A percentile compares a stretch with the other conserved stretches of the same genome.
Conservation (phyloP, 2,113 vertebrate species). For the Drymodes brunneopygia region DNA sequence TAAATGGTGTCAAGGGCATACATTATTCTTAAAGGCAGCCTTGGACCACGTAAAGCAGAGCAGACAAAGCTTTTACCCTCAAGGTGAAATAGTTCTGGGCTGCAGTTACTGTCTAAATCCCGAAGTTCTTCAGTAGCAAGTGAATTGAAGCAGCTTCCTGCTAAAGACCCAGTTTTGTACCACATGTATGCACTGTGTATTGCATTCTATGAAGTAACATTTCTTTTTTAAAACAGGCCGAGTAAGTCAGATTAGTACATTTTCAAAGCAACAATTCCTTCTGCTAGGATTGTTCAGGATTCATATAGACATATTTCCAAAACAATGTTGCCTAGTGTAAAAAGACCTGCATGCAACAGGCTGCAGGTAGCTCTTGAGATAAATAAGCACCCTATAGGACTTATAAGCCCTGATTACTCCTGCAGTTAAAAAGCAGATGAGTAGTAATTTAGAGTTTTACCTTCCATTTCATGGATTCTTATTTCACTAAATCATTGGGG, state of each 20-base stretch:
- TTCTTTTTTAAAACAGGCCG: background rate
- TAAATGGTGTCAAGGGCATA: background rate
- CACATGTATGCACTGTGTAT: fast-evolving
- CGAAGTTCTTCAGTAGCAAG: background rate
- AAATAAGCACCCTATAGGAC: background rate
- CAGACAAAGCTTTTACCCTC: background rate
- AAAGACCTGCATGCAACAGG: background rate
- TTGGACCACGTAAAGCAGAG: background rate
- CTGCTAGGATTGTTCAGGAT: background rate
- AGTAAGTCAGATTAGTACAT: background rate
- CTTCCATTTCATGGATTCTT: slow-evolving; percentile 13
- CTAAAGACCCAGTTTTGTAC: background rate
- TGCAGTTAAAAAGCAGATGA: background rate
- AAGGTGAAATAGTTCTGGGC: background rate
- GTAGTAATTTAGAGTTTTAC: slow-evolving; percentile 33
- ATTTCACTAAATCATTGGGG: slow-evolving; percentile 9
- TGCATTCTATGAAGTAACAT: background rate
- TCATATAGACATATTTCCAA: background rate
- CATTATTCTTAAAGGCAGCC: background rate
- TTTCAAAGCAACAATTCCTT: background rate
- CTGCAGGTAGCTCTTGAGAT: background rate
- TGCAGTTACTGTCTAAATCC: background rate
- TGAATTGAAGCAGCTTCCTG: background rate
- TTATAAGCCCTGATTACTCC: background rate
- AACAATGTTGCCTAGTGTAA: background rate